Conservation (phyloP, 2,113 vertebrate species). For the Lipotes vexillifer region DNA sequence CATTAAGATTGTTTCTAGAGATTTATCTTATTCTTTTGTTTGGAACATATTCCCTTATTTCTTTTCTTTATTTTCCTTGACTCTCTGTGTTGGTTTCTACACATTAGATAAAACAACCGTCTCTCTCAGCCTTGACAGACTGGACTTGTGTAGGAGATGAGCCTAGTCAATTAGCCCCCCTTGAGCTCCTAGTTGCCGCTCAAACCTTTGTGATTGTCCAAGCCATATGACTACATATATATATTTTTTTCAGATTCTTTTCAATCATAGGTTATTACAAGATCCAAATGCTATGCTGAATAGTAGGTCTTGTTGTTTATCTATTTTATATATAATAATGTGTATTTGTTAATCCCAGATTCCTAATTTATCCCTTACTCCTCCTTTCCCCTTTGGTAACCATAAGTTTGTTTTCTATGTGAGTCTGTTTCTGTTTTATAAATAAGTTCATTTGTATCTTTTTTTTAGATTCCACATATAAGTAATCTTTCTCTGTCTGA, state of each 20-base stretch:
- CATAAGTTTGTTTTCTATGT: neutral
- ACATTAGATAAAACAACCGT: neutral
- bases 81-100: neutral
- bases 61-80: neutral
- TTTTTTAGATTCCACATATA: neutral
- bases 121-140: neutral
- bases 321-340: neutral
- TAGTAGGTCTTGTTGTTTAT: neutral
- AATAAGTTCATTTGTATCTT: neutral
- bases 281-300: neutral
- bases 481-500: neutral
- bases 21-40: neutral
- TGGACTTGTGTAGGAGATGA: neutral
- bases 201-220: neutral
- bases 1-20: neutral
- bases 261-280: neutral
- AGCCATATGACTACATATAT: neutral
- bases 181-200: neutral
- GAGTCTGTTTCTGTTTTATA: too few species aligned
- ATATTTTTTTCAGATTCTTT: neutral
- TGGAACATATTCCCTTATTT: neutral
- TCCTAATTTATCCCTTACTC: neutral
- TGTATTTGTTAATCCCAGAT: neutral
- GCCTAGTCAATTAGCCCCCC: neutral
- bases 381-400: neutral